Base-by-base conservation (phyloP, 1,140 invertebrate species). In the Steinernema feltiae region DNA sequence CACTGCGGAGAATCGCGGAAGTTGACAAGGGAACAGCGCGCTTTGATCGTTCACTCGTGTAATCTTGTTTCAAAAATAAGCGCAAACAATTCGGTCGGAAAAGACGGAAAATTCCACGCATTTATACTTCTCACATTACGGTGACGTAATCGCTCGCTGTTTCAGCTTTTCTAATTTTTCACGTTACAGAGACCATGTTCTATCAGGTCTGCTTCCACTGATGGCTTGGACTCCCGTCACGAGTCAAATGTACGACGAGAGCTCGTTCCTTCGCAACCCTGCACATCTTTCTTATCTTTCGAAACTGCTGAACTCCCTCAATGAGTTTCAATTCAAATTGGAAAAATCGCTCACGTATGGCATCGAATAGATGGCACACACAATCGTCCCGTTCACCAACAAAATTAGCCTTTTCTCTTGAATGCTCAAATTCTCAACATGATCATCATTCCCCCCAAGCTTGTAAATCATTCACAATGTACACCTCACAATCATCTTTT, bases 51-150 rank as follows among this genome's bases (percentile, higher is more conserved):
- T 77, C 86, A 88, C 35, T 88, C 88, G 76, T 88, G 87, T 80
- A 84, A 87, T 72, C 81, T 90, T 32, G 85, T 90, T 7, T 79
- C 81, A 32, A 88, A 94, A 88, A 94, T 97, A 69, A 92, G 90
- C 32, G 91, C 91, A 0, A 93, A 92, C 71, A 91, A 92, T 75
- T 91, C 92, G 17, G 88, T 98, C 15, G 97, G 97, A 63, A 98
- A 98, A 87, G 96, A 99, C 89, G 95, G 95, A 31, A 96, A 97
- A 88, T 98, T 98, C 87, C 95, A 98, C 86, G 89, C 97, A 3
- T 96, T 98, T 84, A 91, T 98, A 73, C 97, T 95, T 87, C 90
- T 98, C 7, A 92, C 92, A 84, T 90, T 93, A 73, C 90, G 93
- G 93, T 94, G 87, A 86, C 85, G 78, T 21, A n/a, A 29, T 41